Base-by-base conservation (phyloP, 2,797 vertebrate species). In the Sebastes diaconus region DNA sequence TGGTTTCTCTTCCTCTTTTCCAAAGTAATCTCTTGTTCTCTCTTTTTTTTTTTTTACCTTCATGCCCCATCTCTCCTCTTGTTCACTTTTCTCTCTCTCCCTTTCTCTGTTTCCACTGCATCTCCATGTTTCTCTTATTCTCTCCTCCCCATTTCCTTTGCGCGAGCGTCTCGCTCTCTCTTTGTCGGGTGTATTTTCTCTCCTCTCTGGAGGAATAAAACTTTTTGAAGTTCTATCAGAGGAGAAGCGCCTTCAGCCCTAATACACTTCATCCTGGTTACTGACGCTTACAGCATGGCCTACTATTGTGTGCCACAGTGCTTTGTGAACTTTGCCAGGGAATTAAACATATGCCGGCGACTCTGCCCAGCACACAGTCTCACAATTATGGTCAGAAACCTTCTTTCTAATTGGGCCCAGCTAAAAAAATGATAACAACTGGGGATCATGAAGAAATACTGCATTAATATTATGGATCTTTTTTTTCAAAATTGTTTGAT, bases 141-240 rank as follows among this genome's bases (percentile, higher is more conserved):
- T 70, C 77, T 77, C 84, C 73, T 75, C 61, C 72, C 74, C 46
- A 8, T 80, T 86, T 84, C 73, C 76, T 88, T 86, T 91, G 73
- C 90, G 25, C 61, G 63, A 69, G 68, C 25, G 1, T 73, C 50
- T 27, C 50, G 42, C 30, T 25, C 54, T 75, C 61, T 39, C 30
- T 88, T 60, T 55, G 72, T 20, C 20, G 74, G 61, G 60, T 79
- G 76, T 77, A 76, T 87, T 86, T 88, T 79, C 67, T 67, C 67
- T 84, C 46, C 73, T 90, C 92, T 93, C 91, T 67, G 77, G 90
- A 91, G 90, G 60, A 86, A 80, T 80, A 25, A 36, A 79, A 87
- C 79, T 70, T 91, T 91, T 89, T 92, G 87, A 92, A 89, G 87
- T 90, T 84, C 78, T 52, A 85, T 74, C 83, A 78, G 80, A 86